Evolutionary conservation across 2,797 vertebrate species (phyloP), one percentile per base, ranked within the genome.

Genomic region (Onychomys leucogaster): DNA sequence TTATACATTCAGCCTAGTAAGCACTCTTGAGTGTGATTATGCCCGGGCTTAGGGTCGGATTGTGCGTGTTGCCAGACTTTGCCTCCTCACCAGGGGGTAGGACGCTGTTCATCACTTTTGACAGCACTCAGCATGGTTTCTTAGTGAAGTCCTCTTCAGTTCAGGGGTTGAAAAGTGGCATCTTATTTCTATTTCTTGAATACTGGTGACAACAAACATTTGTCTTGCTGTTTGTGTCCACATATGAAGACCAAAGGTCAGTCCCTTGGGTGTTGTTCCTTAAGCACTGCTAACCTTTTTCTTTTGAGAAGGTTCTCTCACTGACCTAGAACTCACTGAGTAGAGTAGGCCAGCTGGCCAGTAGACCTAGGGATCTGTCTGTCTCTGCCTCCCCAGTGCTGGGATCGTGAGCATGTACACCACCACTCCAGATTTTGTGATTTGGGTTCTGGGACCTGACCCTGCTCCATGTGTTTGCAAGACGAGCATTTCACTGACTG

Each of bases 141-240:
- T 95, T 93, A 90, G 86, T 83, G 86, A 46, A 73, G 75, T 1
- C 55, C 61, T 78, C 43, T 84, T 91, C 37, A 83, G 4, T 43
- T 80, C 55, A 59, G 19, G 63, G 13, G 61, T 43, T 96, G 80
- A 75, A 95, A 94, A 95, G 52, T 94, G 52, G n/a, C 27, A 21
- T 81, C 80, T 94, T 43, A 7, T 92, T 97, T 95, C 43, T 90
- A 3, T 94, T 91, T 86, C 46, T 52, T 94, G 16, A 32, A 73
- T 95, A 37, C 43, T 91, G 75, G 29, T 96, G 34, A 96, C 86
- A 96, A 49, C 82, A 94, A 80, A 83, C 23, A 92, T 88, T 88
- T 59, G 34, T 91, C 63, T 86, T 88, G 34, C 27, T 59, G 2
- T 88, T 73, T 32, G 23, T 57, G 32, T 86, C 13, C 65, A 87